phyloP scores from a whole-genome alignment of 1,140 invertebrate genomes.

The Dendrolimus kikuchii region DNA sequence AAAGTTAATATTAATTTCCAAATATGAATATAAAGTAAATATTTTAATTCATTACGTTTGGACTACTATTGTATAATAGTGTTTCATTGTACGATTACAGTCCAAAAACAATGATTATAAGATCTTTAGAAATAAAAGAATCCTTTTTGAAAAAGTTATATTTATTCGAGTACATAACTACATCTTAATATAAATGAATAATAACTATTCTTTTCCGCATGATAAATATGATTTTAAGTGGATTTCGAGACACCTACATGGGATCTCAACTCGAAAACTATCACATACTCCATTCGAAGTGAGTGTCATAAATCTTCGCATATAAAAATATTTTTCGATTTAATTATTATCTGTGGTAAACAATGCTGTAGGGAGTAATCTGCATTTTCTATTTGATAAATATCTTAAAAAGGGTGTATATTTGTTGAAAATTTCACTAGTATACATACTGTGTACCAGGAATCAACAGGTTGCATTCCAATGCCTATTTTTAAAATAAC shows the following conservation, averaged over 20 bases:
- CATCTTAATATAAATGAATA: conserved; percentile 71
- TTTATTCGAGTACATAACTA: conserved; percentile 75
- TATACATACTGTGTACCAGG: too few species aligned
- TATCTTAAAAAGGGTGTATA: too few species aligned
- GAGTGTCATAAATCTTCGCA: conserved; percentile 35
- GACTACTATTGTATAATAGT: too few species aligned
- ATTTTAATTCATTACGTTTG: too few species aligned
- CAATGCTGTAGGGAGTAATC: conserved; percentile 28
- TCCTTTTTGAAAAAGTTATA: conserved; percentile 66
- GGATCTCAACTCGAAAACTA: conserved; percentile 45
- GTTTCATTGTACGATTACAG: not conserved
- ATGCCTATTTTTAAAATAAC: too few species aligned
- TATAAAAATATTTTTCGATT: conserved; percentile 58
- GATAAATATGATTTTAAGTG: conserved; percentile 67
- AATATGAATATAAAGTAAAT: too few species aligned
- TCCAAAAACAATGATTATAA: not conserved
- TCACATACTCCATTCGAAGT: conserved; percentile 47
- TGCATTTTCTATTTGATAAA: conserved; percentile 4
- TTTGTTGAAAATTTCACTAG: too few species aligned
- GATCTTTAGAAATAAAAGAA: not conserved
- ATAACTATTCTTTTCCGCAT: conserved; percentile 61
- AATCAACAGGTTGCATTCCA: too few species aligned
- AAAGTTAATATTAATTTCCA: too few species aligned
- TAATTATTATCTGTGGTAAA: conserved; percentile 35
- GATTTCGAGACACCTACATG: conserved; percentile 60